Base-by-base conservation (phyloP, 1,140 invertebrate genomes). In the Reticulitermes speratus region DNA sequence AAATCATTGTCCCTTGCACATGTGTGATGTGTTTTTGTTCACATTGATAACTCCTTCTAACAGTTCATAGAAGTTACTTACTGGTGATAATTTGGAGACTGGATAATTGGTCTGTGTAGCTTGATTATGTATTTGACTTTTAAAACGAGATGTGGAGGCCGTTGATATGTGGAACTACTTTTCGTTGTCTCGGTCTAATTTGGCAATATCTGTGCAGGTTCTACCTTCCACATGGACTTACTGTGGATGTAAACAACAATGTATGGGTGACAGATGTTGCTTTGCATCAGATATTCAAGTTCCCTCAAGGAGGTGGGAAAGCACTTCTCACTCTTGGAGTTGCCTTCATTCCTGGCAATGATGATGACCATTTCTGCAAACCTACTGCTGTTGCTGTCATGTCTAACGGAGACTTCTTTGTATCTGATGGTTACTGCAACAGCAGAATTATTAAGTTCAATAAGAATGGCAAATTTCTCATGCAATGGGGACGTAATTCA, bases 211-310 rank as follows among this genome's bases (percentile, higher is more conserved):
- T 75, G 8, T 75, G 19, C 69, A 86, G 85, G 23, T 99, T 99
- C 90, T 99, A 96, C 90, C 95, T 99, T 94, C 98, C 98, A 0
- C 98, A 99, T 91, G 98, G 98, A 38, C 91, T 99, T 84, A 96
- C 96, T 44, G 94, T 99, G 12, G 98, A 99, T 91, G 90, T 94
- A 32, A 93, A 96, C 87, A 96, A 96, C 75, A 98, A 98, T 90
- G 94, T 96, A n/a, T 99, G 97, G 97, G 91, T 99, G 9, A 99
- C 98, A 7, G 98, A 99, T 92, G 97, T 99, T n/a, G 98, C 96
- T 19, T 93, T 98, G 87, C 98, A 99, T 92, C 98, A 99, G 93
- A 97, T 98, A 19, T 96, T 97, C 88, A 97, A 97, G 93, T 96
- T 96, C 65, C 30, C 81, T 32, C 55, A n/a, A 52, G 69, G 69